Evolutionary conservation across 2,113 vertebrate species (phyloP).

Genomic region (Ptychochromis oligacanthus): DNA sequence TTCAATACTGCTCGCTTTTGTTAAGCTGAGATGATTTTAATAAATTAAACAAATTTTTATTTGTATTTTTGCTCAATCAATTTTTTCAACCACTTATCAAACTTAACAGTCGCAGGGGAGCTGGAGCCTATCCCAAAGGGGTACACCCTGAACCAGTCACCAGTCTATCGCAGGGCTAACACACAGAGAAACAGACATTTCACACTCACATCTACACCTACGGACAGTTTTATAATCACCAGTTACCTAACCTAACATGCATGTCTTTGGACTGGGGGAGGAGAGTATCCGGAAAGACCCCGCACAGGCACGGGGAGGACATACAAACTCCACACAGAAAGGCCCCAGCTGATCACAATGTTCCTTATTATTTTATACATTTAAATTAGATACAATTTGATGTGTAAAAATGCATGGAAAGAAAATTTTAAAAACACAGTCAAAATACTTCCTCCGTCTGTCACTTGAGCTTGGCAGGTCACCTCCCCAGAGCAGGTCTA

Average conservation of each 20-base stretch:
- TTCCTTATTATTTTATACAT: not conserved
- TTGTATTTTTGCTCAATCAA: not conserved
- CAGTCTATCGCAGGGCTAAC: not conserved
- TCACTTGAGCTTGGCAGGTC: not conserved
- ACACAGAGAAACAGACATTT: not conserved
- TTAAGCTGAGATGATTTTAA: not conserved
- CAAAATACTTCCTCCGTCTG: conserved; percentile 36
- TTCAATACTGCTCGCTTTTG: not conserved
- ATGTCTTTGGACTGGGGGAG: not conserved
- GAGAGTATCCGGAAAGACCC: not conserved
- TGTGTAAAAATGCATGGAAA: not conserved
- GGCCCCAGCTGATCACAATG: not conserved
- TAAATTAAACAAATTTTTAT: not conserved
- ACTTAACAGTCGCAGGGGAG: not conserved
- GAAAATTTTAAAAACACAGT: not conserved
- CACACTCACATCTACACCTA: not conserved
- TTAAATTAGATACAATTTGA: not conserved
- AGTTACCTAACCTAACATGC: not conserved
- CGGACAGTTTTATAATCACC: not conserved
- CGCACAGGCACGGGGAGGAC: not conserved
- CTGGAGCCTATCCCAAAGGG: not conserved
- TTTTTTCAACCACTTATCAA: not conserved
- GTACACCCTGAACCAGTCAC: not conserved
- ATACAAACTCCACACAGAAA: not conserved
- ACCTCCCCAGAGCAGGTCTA: not conserved